Percentiles rank a stretch among this genome's conserved stretches.
Evolutionary conservation across 2,888 invertebrate genomes (phyloP).

Genomic region (Dasysyrphus albostriatus): DNA sequence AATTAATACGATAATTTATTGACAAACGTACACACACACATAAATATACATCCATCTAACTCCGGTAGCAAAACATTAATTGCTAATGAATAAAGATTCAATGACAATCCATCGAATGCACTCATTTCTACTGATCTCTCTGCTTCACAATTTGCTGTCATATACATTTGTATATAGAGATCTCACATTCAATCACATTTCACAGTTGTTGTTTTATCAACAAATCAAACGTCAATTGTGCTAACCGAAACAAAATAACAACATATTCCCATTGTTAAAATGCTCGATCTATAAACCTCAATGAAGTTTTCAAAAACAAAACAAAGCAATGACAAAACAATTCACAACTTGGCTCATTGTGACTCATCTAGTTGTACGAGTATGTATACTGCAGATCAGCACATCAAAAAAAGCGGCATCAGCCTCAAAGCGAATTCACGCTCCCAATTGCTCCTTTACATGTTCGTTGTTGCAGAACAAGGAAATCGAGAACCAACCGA

Average conservation of each 20-base stretch:
- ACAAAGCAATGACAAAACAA: neutral
- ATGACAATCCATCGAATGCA: neutral
- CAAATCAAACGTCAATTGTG: slow-evolving; percentile 65
- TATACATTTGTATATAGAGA: no score
- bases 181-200: slow-evolving; percentile 10
- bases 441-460: slow-evolving; percentile 63
- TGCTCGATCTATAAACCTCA: slow-evolving; percentile 61
- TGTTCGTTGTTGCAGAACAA: slow-evolving; percentile 39
- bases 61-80: neutral
- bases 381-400: neutral
- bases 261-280: slow-evolving; percentile 36
- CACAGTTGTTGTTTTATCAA: slow-evolving; percentile 56
- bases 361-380: slow-evolving; percentile 32
- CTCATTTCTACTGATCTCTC: neutral
- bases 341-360: slow-evolving; percentile 27
- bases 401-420: slow-evolving; percentile 39
- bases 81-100: neutral
- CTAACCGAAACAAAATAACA: slow-evolving; percentile 56
- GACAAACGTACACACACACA: neutral
- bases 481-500: slow-evolving; percentile 61
- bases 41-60: neutral
- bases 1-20: neutral
- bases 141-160: neutral
- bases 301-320: slow-evolving; percentile 13
- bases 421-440: slow-evolving; percentile 51